These are phyloP conservation scores for Nomada hirtipes DNA, from an alignment of 2,888 invertebrate genomes.

Conservation along the genomic window DNA sequence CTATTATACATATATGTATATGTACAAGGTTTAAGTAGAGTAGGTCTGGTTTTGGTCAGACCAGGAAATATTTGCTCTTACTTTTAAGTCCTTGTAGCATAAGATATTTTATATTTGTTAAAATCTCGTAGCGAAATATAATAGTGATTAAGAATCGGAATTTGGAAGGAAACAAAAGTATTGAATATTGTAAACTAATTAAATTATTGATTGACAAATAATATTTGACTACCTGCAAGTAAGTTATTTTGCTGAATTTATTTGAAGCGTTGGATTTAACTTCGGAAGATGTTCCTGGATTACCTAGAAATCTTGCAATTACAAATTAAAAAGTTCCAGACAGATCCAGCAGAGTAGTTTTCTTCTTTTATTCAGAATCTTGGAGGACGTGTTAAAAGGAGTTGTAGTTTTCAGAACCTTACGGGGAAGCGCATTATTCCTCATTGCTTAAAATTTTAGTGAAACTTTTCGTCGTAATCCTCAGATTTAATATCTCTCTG, in stretches of 20 bases:
- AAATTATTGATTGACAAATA: too few species aligned
- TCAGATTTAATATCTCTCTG: slow-evolving; percentile 14
- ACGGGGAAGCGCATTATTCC: not conserved
- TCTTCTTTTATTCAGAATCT: slow-evolving; percentile 1
- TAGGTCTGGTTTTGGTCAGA: too few species aligned
- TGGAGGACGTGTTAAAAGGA: not conserved
- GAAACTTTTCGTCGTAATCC: slow-evolving; percentile 14
- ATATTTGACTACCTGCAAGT: too few species aligned
- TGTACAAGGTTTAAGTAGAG: too few species aligned
- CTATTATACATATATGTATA: too few species aligned
- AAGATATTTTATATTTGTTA: too few species aligned
- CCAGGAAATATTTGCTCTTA: too few species aligned
- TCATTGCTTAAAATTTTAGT: slow-evolving; percentile 20
- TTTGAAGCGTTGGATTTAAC: not conserved
- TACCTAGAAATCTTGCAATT: not conserved
- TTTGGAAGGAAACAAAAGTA: not conserved
- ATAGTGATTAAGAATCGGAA: not conserved
- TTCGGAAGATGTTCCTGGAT: not conserved
- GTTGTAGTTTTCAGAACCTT: not conserved
- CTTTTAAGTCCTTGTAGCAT: too few species aligned
- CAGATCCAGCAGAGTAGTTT: not conserved
- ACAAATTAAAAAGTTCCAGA: not conserved
- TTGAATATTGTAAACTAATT: not conserved
- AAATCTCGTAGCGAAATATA: too few species aligned
- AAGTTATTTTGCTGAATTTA: not conserved